Percentiles rank a stretch among this genome's conserved stretches.
Conservation (phyloP, 23 tunicate genomes). For the Ciona savignyi region DNA sequence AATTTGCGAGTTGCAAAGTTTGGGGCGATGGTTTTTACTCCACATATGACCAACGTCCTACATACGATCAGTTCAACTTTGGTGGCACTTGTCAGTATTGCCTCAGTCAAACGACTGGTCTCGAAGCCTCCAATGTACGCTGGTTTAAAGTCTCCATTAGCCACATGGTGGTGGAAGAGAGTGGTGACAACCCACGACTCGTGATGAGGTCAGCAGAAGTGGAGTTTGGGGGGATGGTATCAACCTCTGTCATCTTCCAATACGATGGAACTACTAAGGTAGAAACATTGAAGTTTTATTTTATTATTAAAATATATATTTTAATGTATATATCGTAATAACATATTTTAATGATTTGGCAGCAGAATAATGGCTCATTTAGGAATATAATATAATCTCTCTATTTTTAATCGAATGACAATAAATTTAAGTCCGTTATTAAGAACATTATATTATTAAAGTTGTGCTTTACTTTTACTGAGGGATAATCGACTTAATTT, state of each 20-base stretch:
- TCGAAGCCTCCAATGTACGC: neutral
- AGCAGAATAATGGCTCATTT: too few species aligned
- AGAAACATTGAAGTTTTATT: too few species aligned
- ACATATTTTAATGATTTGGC: too few species aligned
- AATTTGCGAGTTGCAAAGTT: slow-evolving; percentile 21
- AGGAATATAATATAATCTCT: too few species aligned
- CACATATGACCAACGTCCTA: slow-evolving; percentile 14
- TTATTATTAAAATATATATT: too few species aligned
- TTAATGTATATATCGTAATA: too few species aligned
- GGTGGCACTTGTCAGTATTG: slow-evolving; percentile 40
- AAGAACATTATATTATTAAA: too few species aligned
- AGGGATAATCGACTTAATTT: too few species aligned
- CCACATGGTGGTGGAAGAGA: slow-evolving; percentile 12
- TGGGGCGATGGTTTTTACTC: slow-evolving; percentile 25
- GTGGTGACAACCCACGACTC: slow-evolving; percentile 3
- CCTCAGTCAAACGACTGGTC: slow-evolving; percentile 4
- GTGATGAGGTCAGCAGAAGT: slow-evolving; percentile 30
- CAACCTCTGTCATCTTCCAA: slow-evolving; percentile 8
- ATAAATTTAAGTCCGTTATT: too few species aligned
- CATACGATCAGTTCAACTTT: slow-evolving; percentile 13
- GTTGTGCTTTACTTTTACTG: too few species aligned
- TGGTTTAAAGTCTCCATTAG: slow-evolving; percentile 27
- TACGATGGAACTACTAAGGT: slow-evolving; percentile 32
- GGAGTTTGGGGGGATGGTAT: slow-evolving; percentile 37
- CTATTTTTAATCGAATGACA: too few species aligned